phyloP scores from a whole-genome alignment of 2,797 vertebrate genomes.

The Fundulus diaphanus region DNA sequence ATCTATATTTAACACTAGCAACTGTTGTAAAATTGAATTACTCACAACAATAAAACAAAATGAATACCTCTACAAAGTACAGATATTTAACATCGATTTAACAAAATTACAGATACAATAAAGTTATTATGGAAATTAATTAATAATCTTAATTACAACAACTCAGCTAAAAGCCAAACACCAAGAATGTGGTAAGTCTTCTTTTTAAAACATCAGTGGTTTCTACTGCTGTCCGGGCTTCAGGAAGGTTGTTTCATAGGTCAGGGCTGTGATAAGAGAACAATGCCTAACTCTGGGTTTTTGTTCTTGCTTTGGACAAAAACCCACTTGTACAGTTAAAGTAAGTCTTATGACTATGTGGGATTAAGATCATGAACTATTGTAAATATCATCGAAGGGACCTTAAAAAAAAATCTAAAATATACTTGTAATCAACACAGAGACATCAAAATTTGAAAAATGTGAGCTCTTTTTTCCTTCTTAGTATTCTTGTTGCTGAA shows the following conservation, averaged over 20 bases:
- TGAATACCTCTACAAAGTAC: background rate
- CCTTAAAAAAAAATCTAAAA: too few species aligned
- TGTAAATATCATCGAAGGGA: background rate
- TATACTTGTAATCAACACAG: background rate
- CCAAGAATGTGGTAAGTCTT: background rate
- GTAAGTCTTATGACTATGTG: background rate
- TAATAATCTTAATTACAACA: background rate
- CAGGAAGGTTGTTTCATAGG: background rate
- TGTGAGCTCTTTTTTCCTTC: background rate
- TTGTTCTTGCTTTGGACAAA: too few species aligned
- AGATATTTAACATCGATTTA: background rate
- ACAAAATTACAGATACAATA: background rate
- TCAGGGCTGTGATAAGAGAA: background rate
- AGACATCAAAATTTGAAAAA: background rate
- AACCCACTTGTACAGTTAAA: background rate
- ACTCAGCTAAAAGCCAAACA: background rate
- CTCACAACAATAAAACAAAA: background rate
- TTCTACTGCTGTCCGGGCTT: background rate
- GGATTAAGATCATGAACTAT: background rate
- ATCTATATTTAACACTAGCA: too few species aligned
- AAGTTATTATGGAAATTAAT: background rate
- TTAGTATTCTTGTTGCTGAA: too few species aligned
- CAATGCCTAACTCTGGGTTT: background rate
- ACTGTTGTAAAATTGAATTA: background rate
- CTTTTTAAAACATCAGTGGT: background rate